A percentile compares a stretch with the other conserved stretches of the same genome.
Conservation (phyloP, 2,888 invertebrate genomes). For the Byasa hedistus region DNA sequence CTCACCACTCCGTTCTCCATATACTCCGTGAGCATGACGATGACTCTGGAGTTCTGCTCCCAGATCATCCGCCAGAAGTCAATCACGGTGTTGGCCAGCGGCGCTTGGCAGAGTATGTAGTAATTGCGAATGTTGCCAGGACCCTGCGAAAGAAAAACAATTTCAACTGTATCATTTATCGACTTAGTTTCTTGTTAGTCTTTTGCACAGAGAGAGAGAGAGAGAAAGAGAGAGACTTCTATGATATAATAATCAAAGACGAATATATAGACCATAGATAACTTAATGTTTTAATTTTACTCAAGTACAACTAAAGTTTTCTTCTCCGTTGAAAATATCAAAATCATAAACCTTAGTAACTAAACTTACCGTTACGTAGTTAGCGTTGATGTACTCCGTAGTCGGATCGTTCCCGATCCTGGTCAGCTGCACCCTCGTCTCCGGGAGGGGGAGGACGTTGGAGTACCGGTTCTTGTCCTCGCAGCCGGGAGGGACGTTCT, state of each 20-base stretch:
- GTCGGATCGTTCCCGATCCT: conserved; percentile 86
- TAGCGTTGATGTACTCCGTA: conserved; percentile 96
- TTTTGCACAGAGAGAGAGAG: no score
- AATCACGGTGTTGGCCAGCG: conserved; percentile 88
- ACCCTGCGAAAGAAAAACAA: conserved; percentile 80
- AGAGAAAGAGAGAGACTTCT: no score
- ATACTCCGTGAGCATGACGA: conserved; percentile 94
- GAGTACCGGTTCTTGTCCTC: conserved; percentile 95
- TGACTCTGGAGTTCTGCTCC: conserved; percentile 94
- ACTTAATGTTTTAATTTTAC: no score
- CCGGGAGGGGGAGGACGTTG: conserved; percentile 96
- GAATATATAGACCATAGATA: no score
- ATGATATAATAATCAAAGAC: no score
- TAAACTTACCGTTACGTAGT: conserved; percentile 89
- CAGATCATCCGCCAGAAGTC: conserved; percentile 98
- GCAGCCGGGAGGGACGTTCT: conserved; percentile 91
- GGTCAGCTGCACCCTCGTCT: conserved; percentile 90
- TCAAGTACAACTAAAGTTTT: no score
- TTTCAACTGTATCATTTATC: no score
- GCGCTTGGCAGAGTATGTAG: conserved; percentile 96
- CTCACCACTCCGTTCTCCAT: conserved; percentile 92
- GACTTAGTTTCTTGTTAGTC: no score
- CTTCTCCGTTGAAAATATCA: no score
- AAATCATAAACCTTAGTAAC: no score
- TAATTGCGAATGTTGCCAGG: conserved; percentile 90